Base-by-base conservation (phyloP, 2,888 invertebrate genomes). In the Fragum sueziense region DNA sequence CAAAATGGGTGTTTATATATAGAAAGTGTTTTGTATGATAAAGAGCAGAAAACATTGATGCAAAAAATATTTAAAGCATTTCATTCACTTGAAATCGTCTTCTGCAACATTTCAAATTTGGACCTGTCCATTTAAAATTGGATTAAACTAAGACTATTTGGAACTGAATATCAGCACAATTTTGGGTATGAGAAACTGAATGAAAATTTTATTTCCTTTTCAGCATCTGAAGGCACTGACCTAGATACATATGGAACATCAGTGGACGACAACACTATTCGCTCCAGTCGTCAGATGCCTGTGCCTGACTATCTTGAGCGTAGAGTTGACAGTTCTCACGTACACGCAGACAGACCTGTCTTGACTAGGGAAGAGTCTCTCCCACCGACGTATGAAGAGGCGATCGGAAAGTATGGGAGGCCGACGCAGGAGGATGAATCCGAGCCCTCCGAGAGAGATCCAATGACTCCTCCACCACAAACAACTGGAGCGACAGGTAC, bases 281-380 rank as follows among this genome's bases (percentile, higher is more conserved):
- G 54, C 14, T 79, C 79, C 27, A 79, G 75, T 59, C 75, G 75
- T 7, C 69, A 69, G 4, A 79, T 75, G 75, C 79, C 79, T 29
- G 69, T 79, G 0, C 79, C 79, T 29, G 74, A 70, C 9, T 59
- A 75, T 41, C 34, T 79, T 17, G 33, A 57, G 31, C 29, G 34
- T 4, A 65, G 57, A 57, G 29, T 20, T n/a, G 11, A 61, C 17
- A 71, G 65, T 4, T 37, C n/a, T 14, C 34, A 70, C 22, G 20
- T 25, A 27, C 33, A 22, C 20, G 27, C 17, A 11, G 20, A 52
- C 2, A 68, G 51, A 27, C 29, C 1, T 3, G 22, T 0, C 7
- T 1, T 11, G 33, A 6, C 54, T 22, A 33, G 31, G 2, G 59
- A 29, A 14, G 51, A 29, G n/a, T 22, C 33, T 20, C 73, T 73